These are phyloP conservation scores for Crotalus tigris DNA, from an alignment of 2,113 vertebrate genomes.

Conservation along the genomic window DNA sequence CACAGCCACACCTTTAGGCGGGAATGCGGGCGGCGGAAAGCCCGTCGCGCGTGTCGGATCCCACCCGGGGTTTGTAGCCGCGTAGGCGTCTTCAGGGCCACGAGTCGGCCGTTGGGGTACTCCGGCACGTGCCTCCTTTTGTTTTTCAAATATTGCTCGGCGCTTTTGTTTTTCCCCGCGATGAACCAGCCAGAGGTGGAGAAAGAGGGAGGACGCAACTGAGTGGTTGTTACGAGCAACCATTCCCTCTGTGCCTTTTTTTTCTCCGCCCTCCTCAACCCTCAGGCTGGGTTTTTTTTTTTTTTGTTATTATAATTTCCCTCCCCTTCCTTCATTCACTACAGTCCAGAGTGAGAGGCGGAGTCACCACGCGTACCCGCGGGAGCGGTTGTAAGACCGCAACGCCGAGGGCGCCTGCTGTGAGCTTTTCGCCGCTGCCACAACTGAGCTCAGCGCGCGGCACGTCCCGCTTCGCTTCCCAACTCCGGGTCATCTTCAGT, in stretches of 20 bases:
- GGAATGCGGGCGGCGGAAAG: background rate
- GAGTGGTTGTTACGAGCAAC: background rate
- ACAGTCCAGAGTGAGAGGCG: background rate
- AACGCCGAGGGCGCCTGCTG: background rate
- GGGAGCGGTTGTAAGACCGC: background rate
- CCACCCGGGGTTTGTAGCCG: background rate
- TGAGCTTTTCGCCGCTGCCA: background rate
- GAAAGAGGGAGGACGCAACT: no score
- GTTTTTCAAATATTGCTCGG: no score
- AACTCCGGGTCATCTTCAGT: background rate
- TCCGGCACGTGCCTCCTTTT: background rate
- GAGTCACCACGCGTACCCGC: background rate
- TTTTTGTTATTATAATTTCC: background rate
- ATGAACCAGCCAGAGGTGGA: background rate
- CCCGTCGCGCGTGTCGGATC: background rate
- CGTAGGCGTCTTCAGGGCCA: background rate
- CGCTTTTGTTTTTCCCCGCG: background rate
- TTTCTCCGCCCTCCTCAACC: background rate
- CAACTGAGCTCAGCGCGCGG: no score
- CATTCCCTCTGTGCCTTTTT: background rate
- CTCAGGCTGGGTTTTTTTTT: background rate
- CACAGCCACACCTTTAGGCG: background rate
- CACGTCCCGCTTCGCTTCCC: background rate
- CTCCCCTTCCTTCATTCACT: slow-evolving; percentile 1
- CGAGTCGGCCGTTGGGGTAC: background rate